phyloP scores from a whole-genome alignment of 2,113 vertebrate genomes.

The Chionodraco myersi region DNA sequence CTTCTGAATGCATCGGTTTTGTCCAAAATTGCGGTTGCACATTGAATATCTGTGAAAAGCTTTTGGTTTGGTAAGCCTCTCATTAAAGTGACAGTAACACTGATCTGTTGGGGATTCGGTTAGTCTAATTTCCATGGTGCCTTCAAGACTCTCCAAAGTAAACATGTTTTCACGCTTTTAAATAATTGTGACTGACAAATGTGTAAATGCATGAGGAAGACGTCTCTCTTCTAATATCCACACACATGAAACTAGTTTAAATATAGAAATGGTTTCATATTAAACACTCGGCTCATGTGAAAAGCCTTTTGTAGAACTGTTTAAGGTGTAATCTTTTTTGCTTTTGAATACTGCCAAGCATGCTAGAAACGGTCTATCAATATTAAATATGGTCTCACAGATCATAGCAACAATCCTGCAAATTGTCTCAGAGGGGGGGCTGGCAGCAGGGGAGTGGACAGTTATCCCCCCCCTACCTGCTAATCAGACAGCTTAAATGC shows the following conservation, averaged over 20 bases:
- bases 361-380: slow-evolving; percentile 54
- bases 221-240: slow-evolving; percentile 15
- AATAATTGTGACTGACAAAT: slow-evolving; percentile 28
- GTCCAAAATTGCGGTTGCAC: slow-evolving; percentile 9
- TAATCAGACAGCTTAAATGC: slow-evolving; percentile 66
- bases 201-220: slow-evolving; percentile 1
- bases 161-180: slow-evolving; percentile 12
- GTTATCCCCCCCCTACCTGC: slow-evolving; percentile 49
- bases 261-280: slow-evolving; percentile 23
- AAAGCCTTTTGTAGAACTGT: slow-evolving; percentile 17
- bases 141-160: slow-evolving; percentile 20
- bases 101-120: slow-evolving; percentile 44
- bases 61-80: slow-evolving; percentile 42
- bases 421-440: slow-evolving; percentile 68
- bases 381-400: slow-evolving; percentile 62
- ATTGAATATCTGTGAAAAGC: slow-evolving; percentile 30
- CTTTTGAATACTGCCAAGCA: slow-evolving; percentile 31
- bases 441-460: slow-evolving; percentile 50
- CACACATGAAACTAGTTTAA: slow-evolving; percentile 7
- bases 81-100: slow-evolving; percentile 60
- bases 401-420: slow-evolving; percentile 64
- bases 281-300: background rate
- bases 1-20: slow-evolving; percentile 19
- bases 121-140: slow-evolving; percentile 40
- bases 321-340: background rate